A percentile compares a stretch with the other conserved stretches of the same genome.
phyloP scores from a whole-genome alignment of 1,140 invertebrate genomes.

The Orussus abietinus region DNA sequence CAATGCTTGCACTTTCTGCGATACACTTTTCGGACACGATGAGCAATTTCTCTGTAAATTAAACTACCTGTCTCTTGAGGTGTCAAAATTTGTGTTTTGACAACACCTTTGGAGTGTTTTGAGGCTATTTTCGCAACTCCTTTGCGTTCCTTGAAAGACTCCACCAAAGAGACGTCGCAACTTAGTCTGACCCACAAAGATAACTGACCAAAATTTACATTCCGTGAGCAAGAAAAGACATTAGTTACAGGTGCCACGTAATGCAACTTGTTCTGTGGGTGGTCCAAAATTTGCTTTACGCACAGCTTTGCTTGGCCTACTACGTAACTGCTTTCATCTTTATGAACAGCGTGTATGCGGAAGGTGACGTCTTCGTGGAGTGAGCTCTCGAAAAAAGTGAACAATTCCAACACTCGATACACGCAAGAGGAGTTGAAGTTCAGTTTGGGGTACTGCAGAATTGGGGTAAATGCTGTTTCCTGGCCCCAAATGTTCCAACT shows the following conservation, averaged over 20 bases:
- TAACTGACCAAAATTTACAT: conserved; percentile 33
- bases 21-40: no score
- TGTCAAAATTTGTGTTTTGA: neutral
- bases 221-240: conserved; percentile 15
- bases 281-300: conserved; percentile 37
- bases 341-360: conserved; percentile 28
- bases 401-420: conserved; percentile 31
- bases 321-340: conserved; percentile 13
- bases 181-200: conserved; percentile 39
- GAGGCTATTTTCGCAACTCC: no score
- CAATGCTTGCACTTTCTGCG: no score
- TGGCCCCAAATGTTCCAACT: conserved; percentile 37
- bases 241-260: conserved; percentile 33
- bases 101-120: no score
- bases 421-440: conserved; percentile 38
- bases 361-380: conserved; percentile 27
- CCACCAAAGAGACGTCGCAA: conserved; percentile 32
- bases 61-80: no score
- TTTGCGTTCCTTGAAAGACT: conserved; percentile 25
- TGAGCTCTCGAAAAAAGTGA: conserved; percentile 31
- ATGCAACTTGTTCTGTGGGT: conserved; percentile 42
- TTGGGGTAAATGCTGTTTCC: conserved; percentile 24
- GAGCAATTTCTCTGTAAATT: no score
- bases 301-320: conserved; percentile 31
- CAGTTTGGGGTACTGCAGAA: conserved; percentile 29